Base-by-base conservation (phyloP, 1,140 invertebrate genomes). In the Ceratina australensis region DNA sequence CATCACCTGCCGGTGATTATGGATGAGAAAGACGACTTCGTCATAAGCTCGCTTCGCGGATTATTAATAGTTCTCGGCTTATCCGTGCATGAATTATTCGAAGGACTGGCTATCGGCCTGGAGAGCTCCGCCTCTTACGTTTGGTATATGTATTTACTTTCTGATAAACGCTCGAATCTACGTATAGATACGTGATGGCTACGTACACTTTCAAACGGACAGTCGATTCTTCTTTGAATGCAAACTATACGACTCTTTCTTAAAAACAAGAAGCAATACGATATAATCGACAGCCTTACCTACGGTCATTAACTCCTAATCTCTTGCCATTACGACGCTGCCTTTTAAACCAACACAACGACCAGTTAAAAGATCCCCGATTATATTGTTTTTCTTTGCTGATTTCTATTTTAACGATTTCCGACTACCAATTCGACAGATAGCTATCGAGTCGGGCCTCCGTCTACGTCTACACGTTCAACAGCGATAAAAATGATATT, bases 31-130 rank as follows among this genome's bases (percentile, higher is more conserved):
- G 93, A 93, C 0, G 95, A 95, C 85, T 93, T 94, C 61, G 92
- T 95, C 24, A 93, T 95, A 28, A 93, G 94, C 59, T 95, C 95
- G 15, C 90, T 97, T 12, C 91, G 96, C 73, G 95, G 96, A 26
- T 89, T 97, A 20, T 91, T 98, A 60, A 95, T 98, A 71, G 96
- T 98, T 0, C 91, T 97, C 26, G 97, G 97, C 1, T 92, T 99
- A 15, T 97, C 97, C 7, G 95, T 98, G 68, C 98, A 99, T 88
- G 97, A 98, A 82, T 92, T 98, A 0, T 98, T 99, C 87, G 98
- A 99, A 94, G 98, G 98, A 33, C 93, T 98, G 72, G 96, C 97
- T 24, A 95, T 98, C 72, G 97, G 97, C 13, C 92, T 98, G 24
- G 97, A 98, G 89, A 92, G 93, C 22, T 93, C 94, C 13, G 90